These are phyloP conservation scores for Lathronympha strigana DNA, from an alignment of 2,888 invertebrate genomes.

Conservation along the genomic window DNA sequence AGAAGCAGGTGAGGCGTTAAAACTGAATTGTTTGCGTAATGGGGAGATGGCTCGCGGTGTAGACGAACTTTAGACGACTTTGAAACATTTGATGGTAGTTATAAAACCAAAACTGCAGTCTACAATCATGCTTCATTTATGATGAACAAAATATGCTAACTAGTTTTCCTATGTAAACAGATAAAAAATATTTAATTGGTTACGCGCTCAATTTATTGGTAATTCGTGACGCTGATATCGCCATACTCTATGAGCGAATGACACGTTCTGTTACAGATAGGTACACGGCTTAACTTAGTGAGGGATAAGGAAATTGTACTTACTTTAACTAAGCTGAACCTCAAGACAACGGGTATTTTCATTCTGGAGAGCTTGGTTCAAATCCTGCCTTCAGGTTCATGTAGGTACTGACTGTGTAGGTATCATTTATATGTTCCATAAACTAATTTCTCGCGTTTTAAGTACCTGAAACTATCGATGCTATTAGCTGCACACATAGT, in stretches of 20 bases:
- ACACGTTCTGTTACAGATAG: constrained; percentile 1
- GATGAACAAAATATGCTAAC: not conserved
- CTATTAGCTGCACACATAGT: no score
- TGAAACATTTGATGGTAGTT: not conserved
- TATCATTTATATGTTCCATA: no score
- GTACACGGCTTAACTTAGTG: not conserved
- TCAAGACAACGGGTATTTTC: no score
- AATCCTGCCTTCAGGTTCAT: no score
- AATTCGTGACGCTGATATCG: not conserved
- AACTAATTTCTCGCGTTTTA: no score
- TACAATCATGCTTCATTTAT: no score
- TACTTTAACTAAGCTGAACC: not conserved
- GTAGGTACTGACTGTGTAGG: no score
- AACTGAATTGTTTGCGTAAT: constrained; percentile 33
- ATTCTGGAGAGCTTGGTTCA: no score
- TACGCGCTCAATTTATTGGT: not conserved
- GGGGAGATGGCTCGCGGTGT: not conserved
- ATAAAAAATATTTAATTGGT: not conserved
- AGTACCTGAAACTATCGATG: no score
- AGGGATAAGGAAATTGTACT: not conserved
- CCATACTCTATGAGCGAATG: not conserved
- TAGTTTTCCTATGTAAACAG: not conserved
- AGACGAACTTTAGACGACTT: constrained; percentile 1
- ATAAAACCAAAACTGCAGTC: no score
- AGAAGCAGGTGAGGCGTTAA: constrained; percentile 28